Conservation (phyloP, 37 sponge, comb jelly and placozoan species). For the Theonella swinhoei region DNA sequence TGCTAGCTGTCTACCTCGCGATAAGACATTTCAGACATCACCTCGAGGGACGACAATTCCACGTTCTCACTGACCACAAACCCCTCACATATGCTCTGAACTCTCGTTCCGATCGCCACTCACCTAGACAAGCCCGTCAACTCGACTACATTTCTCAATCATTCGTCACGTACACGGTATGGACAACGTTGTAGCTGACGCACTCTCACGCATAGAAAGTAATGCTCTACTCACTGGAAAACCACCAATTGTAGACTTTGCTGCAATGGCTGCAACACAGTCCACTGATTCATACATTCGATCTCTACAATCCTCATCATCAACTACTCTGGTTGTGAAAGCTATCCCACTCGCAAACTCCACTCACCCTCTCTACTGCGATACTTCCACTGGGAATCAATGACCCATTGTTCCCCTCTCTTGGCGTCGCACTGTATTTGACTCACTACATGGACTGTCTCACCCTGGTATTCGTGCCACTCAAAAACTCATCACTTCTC, state of each 20-base stretch:
- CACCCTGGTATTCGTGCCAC: conserved; percentile 73
- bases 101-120: no score
- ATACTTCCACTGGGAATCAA: conserved; percentile 2
- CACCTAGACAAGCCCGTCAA: conserved; percentile 46
- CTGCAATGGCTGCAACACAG: conserved; percentile 44
- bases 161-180: no score
- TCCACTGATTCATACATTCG: conserved; percentile 36
- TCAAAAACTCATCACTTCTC: conserved; percentile 60
- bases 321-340: conserved; percentile 28
- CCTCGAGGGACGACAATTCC: conserved; percentile 59
- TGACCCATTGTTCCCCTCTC: conserved; percentile 29
- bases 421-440: conserved; percentile 55
- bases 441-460: conserved; percentile 59
- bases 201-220: conserved; percentile 59
- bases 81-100: conserved; percentile 50
- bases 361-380: conserved; percentile 6
- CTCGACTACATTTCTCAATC: conserved; percentile 69
- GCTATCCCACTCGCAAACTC: conserved; percentile 39
- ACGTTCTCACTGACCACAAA: conserved; percentile 70
- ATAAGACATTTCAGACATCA: no score
- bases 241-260: conserved; percentile 18
- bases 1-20: conserved; percentile 66
- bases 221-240: conserved; percentile 33
- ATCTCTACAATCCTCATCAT: conserved; percentile 28
- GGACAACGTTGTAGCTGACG: conserved; percentile 61